Base-by-base conservation (phyloP, 2,888 invertebrate species). In the Ellobium chinense region DNA sequence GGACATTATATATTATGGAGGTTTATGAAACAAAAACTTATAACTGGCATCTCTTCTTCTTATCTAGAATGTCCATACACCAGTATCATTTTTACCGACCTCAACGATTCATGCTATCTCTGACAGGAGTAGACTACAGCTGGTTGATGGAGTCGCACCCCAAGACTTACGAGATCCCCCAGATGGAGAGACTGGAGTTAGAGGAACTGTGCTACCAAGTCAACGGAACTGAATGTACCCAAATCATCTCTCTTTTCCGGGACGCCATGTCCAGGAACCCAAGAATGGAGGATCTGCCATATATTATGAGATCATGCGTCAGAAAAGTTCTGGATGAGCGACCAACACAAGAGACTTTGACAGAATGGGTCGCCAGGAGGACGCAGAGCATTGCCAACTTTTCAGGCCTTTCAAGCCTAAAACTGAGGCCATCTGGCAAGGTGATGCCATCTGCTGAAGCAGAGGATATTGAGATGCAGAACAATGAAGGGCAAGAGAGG, bases 121-220 rank as follows among this genome's bases (percentile, higher is more conserved):
- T 29, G 37, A 37, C 58, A 80, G 90, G 91, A 9, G 91, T 91
- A 4, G 92, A 92, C 77, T 92, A 92, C 83, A 90, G 89, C 74
- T 92, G 92, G 92, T 85, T 92, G 18, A 86, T 91, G 7, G 89
- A 87, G 21, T 78, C 84, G 1, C 83, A 88, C 1, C 85, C 88
- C 3, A 88, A 88, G 78, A 37, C 78, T 4, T 92, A 89, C 75
- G 89, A 91, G 81, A 88, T 92, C 58, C 88, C 92, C 7, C 91
- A 91, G 74, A 79, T 92, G n/a, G 89, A 91, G 70, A 82, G 91
- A 46, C 82, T 92, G 7, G 91, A 92, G 74, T 82, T 92, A 14
- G 92, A 92, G 62, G 89, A 91, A 78, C 83, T 91, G 21, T 91
- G 91, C 78, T 87, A 87, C 72, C 87, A 90, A 83, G 89, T 92